These are phyloP conservation scores for Acronicta alni DNA, from an alignment of 2,888 invertebrate species.

Conservation along the genomic window DNA sequence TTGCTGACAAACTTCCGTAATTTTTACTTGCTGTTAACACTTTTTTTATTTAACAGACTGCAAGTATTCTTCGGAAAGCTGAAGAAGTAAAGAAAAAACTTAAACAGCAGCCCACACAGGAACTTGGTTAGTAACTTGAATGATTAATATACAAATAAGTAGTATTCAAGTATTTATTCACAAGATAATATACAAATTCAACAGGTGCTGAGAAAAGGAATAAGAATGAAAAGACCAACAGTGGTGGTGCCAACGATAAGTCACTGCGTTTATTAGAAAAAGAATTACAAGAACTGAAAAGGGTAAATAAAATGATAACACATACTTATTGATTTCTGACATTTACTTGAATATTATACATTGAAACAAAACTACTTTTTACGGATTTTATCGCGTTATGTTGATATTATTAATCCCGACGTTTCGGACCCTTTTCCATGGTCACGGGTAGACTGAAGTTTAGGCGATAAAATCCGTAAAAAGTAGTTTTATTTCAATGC, in stretches of 20 bases:
- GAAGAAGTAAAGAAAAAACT: slow-evolving; percentile 74
- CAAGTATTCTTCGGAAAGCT: slow-evolving; percentile 69
- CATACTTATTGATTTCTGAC: no score
- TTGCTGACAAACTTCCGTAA: no score
- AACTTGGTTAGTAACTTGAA: slow-evolving; percentile 44
- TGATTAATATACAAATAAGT: background rate
- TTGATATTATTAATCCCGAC: no score
- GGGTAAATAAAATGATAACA: slow-evolving; percentile 69
- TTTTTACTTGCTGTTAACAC: background rate
- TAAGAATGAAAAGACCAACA: slow-evolving; percentile 60
- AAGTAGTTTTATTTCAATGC: no score
- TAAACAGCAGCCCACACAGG: slow-evolving; percentile 45
- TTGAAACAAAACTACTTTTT: no score
- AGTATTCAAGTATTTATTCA: slow-evolving; percentile 1
- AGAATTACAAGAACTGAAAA: slow-evolving; percentile 89
- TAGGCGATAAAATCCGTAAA: no score
- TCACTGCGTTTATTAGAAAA: slow-evolving; percentile 87
- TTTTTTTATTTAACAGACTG: slow-evolving; percentile 59
- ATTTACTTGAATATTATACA: no score
- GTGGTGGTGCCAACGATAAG: slow-evolving; percentile 78
- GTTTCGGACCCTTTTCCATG: no score
- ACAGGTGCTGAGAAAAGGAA: slow-evolving; percentile 62
- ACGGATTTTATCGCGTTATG: no score
- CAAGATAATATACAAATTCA: slow-evolving; percentile 17
- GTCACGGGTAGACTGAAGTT: no score